Base-by-base conservation (phyloP, 2,888 invertebrate species). In the Hedychridium roseum region DNA sequence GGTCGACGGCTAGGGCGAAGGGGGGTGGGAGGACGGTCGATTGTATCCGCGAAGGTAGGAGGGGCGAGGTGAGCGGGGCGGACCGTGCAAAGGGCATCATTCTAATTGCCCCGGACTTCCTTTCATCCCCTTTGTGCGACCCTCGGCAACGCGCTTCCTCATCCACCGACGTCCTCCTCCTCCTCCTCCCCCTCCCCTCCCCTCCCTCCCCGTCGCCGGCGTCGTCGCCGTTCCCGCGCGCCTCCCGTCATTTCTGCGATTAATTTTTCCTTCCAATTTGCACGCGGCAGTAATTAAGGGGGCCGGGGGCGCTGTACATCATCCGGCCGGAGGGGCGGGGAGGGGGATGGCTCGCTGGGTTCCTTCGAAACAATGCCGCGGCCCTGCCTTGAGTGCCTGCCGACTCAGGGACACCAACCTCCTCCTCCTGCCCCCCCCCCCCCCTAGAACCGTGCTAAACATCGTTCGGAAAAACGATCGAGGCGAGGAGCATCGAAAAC, bases 191-290 rank as follows among this genome's bases (percentile, higher is more conserved):
- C 40, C 57, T 59, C 50, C 50, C 73, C 61, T 66, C 64, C 58
- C 50, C 47, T 40, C 31, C 14, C 6, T 28, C 21, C n/a, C 21
- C 40, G 48, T 21, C 35, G 7, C 12, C 21, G 5, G 27, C 34
- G 34, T 23, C 38, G 40, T 28, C 44, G 27, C 54, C 46, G 44
- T n/a, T 53, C 27, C 53, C 54, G 21, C 63, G 62, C 54, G 60
- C 61, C 51, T 45, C 48, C 50, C 50, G 79, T 79, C 78, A 79
- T 78, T 79, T 79, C 78, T 78, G 76, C 79, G 79, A 79, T 79
- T 79, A 79, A 79, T 79, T 79, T 79, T 79, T 78, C 78, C 79
- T 78, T 76, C 78, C 79, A 79, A 78, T 79, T 78, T 78, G 79
- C 78, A 78, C 79, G 78, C 76, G 78, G 77, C 77, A 76, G 78